Evolutionary conservation across 2,888 invertebrate genomes (phyloP), one percentile per base, ranked within the genome.

Genomic region (Parochlus steinenii): DNA sequence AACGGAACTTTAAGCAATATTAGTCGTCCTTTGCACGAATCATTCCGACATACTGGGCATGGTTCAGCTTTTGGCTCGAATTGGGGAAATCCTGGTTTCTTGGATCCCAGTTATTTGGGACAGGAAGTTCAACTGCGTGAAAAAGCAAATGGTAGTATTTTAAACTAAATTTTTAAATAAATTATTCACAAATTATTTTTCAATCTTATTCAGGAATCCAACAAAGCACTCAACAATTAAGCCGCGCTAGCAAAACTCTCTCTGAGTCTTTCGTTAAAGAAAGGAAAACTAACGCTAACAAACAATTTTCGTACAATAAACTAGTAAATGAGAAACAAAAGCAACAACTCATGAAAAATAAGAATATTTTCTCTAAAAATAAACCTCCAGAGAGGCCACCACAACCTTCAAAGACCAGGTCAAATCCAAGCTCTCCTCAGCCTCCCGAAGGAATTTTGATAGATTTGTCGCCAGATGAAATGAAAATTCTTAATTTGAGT

Each of bases 261-360:
- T 54, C 47, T 12, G 44, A 45, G 46, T 57, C 39, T 47, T 48
- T 4, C 45, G 60, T 41, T 43, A 62, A 46, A 47, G 61, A 49
- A 42, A 50, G 55, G 8, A 56, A 55, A 41, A 54, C 53, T 6
- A 51, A 49, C 12, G 49, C 55, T n/a, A 62, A 55, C 51, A 74
- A 79, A 46, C 82, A 85, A 50, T 86, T 82, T 50, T 73, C 76
- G 48, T 87, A 90, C 51, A 76, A 75, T 45, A 86, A 85, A 51
- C 63, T 90, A 16, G 67, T 73, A 38, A 85, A 87, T 50, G 85
- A 87, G 43, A 46, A 46, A 14, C 29, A 30, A 30, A 35, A 5
- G 33, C 40, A 47, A 32, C 48, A 27, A 11, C 39, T 39, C 40
- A 37, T 39, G 39, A 18, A 26, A 1, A 39, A 51, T 39, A 45